Conservation (phyloP, 1,140 invertebrate species). For the Phortica variegata region DNA sequence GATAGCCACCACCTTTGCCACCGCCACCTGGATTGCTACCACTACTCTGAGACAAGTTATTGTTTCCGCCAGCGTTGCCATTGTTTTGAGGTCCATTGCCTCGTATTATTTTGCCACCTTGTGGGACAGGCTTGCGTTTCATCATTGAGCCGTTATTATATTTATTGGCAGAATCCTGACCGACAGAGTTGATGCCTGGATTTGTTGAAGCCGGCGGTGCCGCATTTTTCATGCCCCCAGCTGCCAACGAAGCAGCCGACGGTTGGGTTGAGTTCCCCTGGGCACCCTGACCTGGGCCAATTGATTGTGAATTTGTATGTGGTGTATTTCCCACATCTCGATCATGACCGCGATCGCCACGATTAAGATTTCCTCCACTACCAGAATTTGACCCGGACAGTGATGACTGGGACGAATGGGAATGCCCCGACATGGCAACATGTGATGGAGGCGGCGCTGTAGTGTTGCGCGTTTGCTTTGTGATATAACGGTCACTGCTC, state of each 20-base stretch:
- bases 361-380: background rate
- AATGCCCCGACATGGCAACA: slow-evolving; percentile 28
- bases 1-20: slow-evolving; percentile 32
- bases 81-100: slow-evolving; percentile 33
- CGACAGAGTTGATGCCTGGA: slow-evolving; percentile 4
- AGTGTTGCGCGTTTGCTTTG: slow-evolving; percentile 45
- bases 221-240: slow-evolving; percentile 38
- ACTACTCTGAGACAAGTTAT: slow-evolving; percentile 29
- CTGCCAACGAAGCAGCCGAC: slow-evolving; percentile 29
- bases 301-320: slow-evolving; percentile 16
- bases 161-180: slow-evolving; percentile 34
- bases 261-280: slow-evolving; percentile 26
- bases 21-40: slow-evolving; percentile 29
- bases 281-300: slow-evolving; percentile 20
- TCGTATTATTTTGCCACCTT: slow-evolving; percentile 42
- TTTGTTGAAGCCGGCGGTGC: slow-evolving; percentile 25
- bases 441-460: slow-evolving; percentile 42
- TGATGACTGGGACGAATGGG: slow-evolving; percentile 8
- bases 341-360: slow-evolving; percentile 30
- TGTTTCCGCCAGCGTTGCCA: slow-evolving; percentile 18
- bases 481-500: slow-evolving; percentile 50
- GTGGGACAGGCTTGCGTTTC: slow-evolving; percentile 43
- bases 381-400: background rate
- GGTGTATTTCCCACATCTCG: slow-evolving; percentile 25
- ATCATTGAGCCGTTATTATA: slow-evolving; percentile 43